Base-by-base conservation (phyloP, 1,140 invertebrate genomes). In the Penaeus vannamei region DNA sequence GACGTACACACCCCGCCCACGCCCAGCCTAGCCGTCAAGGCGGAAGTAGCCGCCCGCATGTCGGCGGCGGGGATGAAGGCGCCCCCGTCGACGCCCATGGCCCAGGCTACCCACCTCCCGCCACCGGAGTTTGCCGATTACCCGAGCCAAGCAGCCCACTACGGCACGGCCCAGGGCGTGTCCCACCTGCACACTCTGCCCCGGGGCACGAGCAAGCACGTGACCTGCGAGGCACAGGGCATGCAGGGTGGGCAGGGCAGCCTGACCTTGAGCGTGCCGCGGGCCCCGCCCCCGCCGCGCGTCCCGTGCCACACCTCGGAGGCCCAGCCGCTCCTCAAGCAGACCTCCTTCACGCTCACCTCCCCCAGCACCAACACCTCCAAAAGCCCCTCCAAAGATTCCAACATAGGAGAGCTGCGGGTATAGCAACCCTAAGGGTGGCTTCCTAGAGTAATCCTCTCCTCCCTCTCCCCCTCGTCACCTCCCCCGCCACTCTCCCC, bases 181-280 rank as follows among this genome's bases (percentile, higher is more conserved):
- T 85, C 79, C 22, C 86, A 88, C 69, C 77, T 90, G 77, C 90
- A 88, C 80, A 91, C 92, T 2, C 85, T 91, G 12, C 91, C 92
- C 46, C 91, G 92, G 14, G 95, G 92, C 94, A 95, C 29, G 94
- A 95, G 92, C 95, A 95, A 79, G 96, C 96, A 90, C 96, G 96
- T 92, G 96, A 96, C 91, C 93, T 96, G 91, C 95, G 96, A 46
- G 96, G 96, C 2, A 96, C 96, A 0, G 96, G 96, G 92, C 96
- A 95, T 8, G 95, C 96, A 91, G 95, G 95, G 91, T 23, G 86
- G 91, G 69, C 86, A 79, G 36, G 59, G 60, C 29, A 90, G 82
- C 59, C 88, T 90, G 23, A 91, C 91, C 62, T 87, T 91, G 20
- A 88, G 84, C 7, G 86, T 91, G 42, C 90, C 91, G 29, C 69